Evolutionary conservation across 2,888 invertebrate genomes (phyloP), one percentile per base, ranked within the genome.

Genomic region (Phragmatobia fuliginosa): DNA sequence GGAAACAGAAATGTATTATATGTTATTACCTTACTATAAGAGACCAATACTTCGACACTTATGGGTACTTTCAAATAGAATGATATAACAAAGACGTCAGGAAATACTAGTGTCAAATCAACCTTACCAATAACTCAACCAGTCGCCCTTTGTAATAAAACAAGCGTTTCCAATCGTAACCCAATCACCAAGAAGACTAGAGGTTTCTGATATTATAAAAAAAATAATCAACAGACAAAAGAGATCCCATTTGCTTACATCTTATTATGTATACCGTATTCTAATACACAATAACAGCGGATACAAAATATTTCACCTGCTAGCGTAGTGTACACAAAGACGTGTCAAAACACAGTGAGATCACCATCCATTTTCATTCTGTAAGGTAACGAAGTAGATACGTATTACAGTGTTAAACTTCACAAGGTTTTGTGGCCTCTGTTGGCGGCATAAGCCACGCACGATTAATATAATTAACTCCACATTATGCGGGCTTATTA

Each of bases 391-490:
- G 60, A 56, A 64, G n/a, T 32, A 67, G 58, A 49, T 62, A n/a
- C 36, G 61, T 60, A 49, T 63, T 56, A 67, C 52, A 61, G 41
- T 63, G 68, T 62, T 56, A 59, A 70, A 63, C 62, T 59, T 67
- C 66, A 52, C 60, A 61, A 58, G 28, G 52, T 75, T 70, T 76
- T 78, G 56, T 56, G 72, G 36, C 56, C 36, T 60, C 68, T 73
- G 73, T 79, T 71, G 69, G 64, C 66, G 70, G 66, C 67, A 69
- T 77, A 76, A 83, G 74, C 80, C 72, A 77, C 73, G 65, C 70
- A 74, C 76, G 75, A 81, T 85, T 84, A 82, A 83, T 83, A 77
- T 85, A 85, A 85, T 85, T 84, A 84, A 76, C 75, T 68, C 68
- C 72, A 75, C 78, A 82, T 84, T 79, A 82, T 77, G 71, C 74